Evolutionary conservation across 2,797 vertebrate genomes (phyloP).

Genomic region (Apodemus agrarius): DNA sequence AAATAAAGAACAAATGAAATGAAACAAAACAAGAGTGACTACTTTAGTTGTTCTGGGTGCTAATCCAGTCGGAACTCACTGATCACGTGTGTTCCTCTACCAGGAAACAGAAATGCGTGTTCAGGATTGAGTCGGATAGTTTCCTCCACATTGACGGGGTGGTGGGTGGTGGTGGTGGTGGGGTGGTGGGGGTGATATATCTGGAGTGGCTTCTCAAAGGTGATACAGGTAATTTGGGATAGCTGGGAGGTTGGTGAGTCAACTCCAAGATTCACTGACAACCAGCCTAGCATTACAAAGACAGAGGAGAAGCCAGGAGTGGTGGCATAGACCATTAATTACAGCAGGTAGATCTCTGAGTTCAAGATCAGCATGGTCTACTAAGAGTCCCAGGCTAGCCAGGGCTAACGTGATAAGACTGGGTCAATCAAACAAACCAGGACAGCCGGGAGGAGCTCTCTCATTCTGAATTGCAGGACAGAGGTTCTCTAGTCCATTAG

Average conservation of each 20-base stretch:
- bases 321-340: not conserved
- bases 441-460: not conserved
- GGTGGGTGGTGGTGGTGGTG: too few relatives aligned
- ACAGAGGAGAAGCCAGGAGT: not conserved
- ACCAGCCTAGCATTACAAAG: not conserved
- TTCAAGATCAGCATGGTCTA: not conserved
- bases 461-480: not conserved
- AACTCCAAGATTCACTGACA: not conserved
- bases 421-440: not conserved
- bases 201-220: not conserved
- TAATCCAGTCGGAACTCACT: not conserved
- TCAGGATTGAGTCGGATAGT: not conserved
- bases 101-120: not conserved
- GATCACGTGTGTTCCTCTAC: not conserved
- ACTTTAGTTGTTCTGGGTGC: not conserved
- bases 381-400: not conserved
- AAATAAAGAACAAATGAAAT: not conserved
- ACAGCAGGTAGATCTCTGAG: not conserved
- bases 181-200: not conserved
- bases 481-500: not conserved
- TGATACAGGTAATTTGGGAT: too few relatives aligned
- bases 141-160: not conserved
- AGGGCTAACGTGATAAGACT: not conserved
- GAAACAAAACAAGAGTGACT: not conserved
- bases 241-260: not conserved